Percentiles rank a stretch among this genome's conserved stretches.
These are phyloP conservation scores for Panagrolaimus sp. DNA, from an alignment of 1,140 invertebrate species.

Conservation along the genomic window DNA sequence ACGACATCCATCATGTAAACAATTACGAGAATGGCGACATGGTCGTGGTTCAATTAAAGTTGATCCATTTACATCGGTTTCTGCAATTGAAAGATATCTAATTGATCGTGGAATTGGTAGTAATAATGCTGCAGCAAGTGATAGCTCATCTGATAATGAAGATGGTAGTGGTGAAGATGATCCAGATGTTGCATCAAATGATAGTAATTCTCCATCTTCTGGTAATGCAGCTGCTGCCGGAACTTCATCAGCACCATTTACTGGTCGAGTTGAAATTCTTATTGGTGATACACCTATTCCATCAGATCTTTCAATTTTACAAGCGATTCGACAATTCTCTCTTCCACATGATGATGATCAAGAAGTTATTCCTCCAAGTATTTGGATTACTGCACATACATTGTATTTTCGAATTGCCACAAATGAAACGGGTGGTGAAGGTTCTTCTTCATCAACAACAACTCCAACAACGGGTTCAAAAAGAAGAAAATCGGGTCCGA, in stretches of 20 bases:
- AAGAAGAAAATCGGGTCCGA: background rate
- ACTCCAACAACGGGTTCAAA: background rate
- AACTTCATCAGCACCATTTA: constrained; percentile 25
- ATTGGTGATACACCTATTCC: constrained; percentile 88
- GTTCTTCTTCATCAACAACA: too few species aligned
- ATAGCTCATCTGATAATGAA: constrained; percentile 46
- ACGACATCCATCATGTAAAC: constrained; percentile 85
- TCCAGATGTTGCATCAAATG: constrained; percentile 42
- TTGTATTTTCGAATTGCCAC: constrained; percentile 64
- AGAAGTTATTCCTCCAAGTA: constrained; percentile 73
- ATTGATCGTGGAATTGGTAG: constrained; percentile 44
- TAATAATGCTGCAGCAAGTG: constrained; percentile 31
- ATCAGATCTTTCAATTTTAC: constrained; percentile 84
- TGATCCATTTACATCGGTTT: constrained; percentile 91
- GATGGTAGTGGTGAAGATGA: constrained; percentile 61
- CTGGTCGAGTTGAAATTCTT: constrained; percentile 76
- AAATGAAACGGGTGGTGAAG: background rate
- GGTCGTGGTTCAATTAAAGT: constrained; percentile 72
- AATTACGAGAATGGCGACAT: constrained; percentile 92
- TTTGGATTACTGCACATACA: constrained; percentile 95
- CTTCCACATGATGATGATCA: constrained; percentile 53
- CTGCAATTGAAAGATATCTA: constrained; percentile 73
- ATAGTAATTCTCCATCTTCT: constrained; percentile 17
- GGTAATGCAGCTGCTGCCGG: too few species aligned
- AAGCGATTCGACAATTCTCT: constrained; percentile 85